Base-by-base conservation (phyloP, 2,113 vertebrate genomes). In the Pseudolaguvia tuberculata region DNA sequence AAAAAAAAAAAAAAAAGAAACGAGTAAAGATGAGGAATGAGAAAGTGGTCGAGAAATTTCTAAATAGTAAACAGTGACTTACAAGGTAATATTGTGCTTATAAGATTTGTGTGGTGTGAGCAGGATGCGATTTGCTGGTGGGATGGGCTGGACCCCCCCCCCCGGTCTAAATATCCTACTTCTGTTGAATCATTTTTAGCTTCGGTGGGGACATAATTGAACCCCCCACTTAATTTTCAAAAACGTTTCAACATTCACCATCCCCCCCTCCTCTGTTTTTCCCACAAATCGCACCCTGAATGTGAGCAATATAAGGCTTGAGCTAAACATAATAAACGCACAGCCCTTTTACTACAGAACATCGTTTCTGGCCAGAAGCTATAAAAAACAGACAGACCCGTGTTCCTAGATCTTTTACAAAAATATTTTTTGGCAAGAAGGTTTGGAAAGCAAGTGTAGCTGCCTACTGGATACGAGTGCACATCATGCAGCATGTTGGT, bases 321-420 rank as follows among this genome's bases (percentile, higher is more conserved):
- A 76, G 79, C 84, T 88, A 78, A 83, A 85, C 79, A 83, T 62
- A 79, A 84, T 73, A 52, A 82, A 73, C 81, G 87, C 82, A 72
- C 84, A 90, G 89, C 88, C 88, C 87, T 90, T 35, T 90, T 78
- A 85, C 9, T 58, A 75, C 14, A 67, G 20, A 76, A n/a, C n/a
- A n/a, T n/a, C n/a, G n/a, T n/a, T n/a, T n/a, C n/a, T n/a, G n/a
- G n/a, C n/a, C n/a, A n/a, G n/a, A n/a, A n/a, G n/a, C n/a, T n/a
- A n/a, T n/a, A n/a, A 84, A 45, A 29, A 89, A 86, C 88, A 86
- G 88, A 72, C 86, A 79, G 83, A 87, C 79, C 72, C 86, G 86
- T 79, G 78, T 80, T 89, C 78, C 80, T 83, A 65, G 83, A 77
- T 77, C 86, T 78, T 85, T 59, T 89, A 89, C 88, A 89, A 88